Percentiles rank a stretch among this genome's conserved stretches.
phyloP scores from a whole-genome alignment of 37 sponge, comb jelly and placozoan species.

The Chondrosia reniformis region DNA sequence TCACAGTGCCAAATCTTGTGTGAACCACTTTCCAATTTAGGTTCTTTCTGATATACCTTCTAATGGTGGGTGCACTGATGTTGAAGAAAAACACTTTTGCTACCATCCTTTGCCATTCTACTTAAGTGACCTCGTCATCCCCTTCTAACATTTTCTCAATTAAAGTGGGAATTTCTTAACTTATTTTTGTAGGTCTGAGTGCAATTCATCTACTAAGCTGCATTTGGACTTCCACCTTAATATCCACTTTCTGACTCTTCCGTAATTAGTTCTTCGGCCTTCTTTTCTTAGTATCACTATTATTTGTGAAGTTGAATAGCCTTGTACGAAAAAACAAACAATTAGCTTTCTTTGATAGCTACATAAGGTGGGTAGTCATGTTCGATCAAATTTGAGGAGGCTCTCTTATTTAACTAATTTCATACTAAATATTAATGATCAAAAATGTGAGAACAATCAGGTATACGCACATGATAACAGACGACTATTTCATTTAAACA shows the following conservation, averaged over 20 bases:
- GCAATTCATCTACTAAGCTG: not conserved
- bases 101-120: not conserved
- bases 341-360: no score
- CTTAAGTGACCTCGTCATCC: not conserved
- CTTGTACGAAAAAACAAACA: no score
- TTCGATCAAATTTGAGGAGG: no score
- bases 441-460: no score
- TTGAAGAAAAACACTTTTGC: not conserved
- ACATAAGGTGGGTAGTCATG: no score
- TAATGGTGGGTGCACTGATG: not conserved
- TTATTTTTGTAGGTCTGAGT: not conserved
- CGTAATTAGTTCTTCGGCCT: not conserved
- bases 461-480: no score
- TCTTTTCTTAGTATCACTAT: not conserved
- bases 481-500: no score
- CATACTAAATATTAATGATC: no score
- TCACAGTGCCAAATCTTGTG: not conserved
- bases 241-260: not conserved
- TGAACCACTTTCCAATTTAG: not conserved
- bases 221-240: not conserved
- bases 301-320: not conserved
- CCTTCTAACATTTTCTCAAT: not conserved
- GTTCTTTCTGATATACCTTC: not conserved
- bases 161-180: not conserved
- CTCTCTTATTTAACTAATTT: no score